Evolutionary conservation across 2,797 vertebrate genomes (phyloP).

Genomic region (Clarias laeviceps): DNA sequence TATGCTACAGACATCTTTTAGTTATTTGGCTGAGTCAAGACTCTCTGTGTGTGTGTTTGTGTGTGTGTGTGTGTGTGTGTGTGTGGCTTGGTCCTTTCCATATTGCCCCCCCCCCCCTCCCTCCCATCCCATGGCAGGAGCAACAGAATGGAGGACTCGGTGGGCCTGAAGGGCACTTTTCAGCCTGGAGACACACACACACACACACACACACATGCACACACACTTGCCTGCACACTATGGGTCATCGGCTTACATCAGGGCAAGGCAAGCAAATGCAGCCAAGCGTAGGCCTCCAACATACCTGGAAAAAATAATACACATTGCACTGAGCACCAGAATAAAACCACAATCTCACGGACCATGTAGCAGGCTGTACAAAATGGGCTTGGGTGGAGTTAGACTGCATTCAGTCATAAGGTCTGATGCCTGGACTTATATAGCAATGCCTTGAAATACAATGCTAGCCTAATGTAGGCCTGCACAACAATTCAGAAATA

Average conservation of each 20-base stretch:
- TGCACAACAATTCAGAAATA: neutral
- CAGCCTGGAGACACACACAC: constrained; percentile 69
- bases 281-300: constrained; percentile 64
- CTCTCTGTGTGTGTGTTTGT: constrained; percentile 28
- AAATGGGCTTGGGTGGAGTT: constrained; percentile 30
- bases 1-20: constrained; percentile 30
- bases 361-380: constrained; percentile 37
- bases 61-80: constrained; percentile 12
- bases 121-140: constrained; percentile 57
- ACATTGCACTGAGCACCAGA: constrained; percentile 34
- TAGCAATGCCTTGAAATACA: neutral
- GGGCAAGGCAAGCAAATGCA: constrained; percentile 70
- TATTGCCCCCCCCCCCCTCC: constrained; percentile 61
- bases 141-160: constrained; percentile 64
- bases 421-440: constrained; percentile 25
- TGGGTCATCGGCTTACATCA: constrained; percentile 79
- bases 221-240: constrained; percentile 74
- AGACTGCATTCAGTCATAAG: constrained; percentile 19
- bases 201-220: constrained; percentile 71
- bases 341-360: constrained; percentile 37
- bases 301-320: constrained; percentile 70
- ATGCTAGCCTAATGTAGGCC: neutral
- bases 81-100: constrained; percentile 33
- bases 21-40: constrained; percentile 11
- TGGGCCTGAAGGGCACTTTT: constrained; percentile 78